Conservation (phyloP, 2,888 invertebrate genomes). For the Bruchidius siliquastri region DNA sequence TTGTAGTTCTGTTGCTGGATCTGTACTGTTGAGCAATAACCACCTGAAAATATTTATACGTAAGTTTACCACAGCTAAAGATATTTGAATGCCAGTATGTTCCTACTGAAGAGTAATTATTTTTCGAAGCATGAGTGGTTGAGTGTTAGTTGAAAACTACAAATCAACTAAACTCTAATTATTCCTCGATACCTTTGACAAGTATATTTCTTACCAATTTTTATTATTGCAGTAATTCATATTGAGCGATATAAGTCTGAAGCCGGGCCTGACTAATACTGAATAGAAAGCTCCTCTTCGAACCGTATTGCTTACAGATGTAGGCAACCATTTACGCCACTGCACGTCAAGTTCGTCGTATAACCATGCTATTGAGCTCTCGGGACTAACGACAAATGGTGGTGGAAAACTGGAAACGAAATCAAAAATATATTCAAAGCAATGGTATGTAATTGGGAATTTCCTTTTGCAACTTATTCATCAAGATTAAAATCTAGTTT, state of each 20-base stretch:
- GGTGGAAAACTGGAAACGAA: constrained; percentile 70
- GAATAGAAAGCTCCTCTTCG: constrained; percentile 88
- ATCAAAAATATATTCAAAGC: no score
- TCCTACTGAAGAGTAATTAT: no score
- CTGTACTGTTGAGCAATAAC: constrained; percentile 89
- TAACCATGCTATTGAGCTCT: constrained; percentile 84
- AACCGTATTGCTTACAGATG: constrained; percentile 80
- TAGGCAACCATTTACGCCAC: constrained; percentile 90
- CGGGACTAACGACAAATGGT: constrained; percentile 74
- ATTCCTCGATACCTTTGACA: no score
- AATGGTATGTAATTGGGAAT: no score
- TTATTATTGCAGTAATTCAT: constrained; percentile 96
- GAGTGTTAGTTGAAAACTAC: no score
- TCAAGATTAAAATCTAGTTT: no score
- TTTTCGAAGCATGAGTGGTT: no score
- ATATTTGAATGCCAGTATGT: no score
- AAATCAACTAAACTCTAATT: no score
- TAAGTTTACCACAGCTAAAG: neutral
- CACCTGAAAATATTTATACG: no score
- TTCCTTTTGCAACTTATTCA: no score
- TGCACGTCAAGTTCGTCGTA: constrained; percentile 85
- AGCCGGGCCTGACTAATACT: constrained; percentile 82
- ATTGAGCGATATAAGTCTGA: constrained; percentile 89
- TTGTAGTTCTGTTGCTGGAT: constrained; percentile 90
- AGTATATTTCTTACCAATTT: constrained; percentile 65